Base-by-base conservation (phyloP, 2,113 vertebrate genomes). In the Agelaius tricolor region DNA sequence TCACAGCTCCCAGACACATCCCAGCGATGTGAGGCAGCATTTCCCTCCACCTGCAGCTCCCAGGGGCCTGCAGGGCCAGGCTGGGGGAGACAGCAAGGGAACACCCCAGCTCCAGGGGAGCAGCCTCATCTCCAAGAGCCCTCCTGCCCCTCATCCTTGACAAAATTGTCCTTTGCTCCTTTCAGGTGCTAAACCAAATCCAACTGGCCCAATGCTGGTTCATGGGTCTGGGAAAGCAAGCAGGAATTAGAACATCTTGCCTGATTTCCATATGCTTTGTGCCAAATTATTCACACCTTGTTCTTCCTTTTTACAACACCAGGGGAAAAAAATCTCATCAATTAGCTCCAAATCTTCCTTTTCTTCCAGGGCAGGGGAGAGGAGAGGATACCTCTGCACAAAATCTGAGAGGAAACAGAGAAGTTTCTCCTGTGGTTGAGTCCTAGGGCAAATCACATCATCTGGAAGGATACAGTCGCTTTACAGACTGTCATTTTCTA, bases 11-110 rank as follows among this genome's bases (percentile, higher is more conserved):
- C 15, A 5, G 66, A 61, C 57, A 68, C 37, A 85, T 39, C 51
- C 63, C 66, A 62, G 72, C 28, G 5, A 67, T n/a, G 75, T 1
- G 3, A 51, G 44, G 74, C 74, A 77, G 67, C 35, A 4, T 17
- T 87, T 73, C 77, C 58, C 82, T 91, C 54, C 87, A 88, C 81
- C 94, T 83, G 71, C 74, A 44, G 37, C 71, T 84, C 65, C 83
- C 86, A 59, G 69, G 35, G 78, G 33, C 39, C 61, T 21, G 37
- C 51, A 1, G 0, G 41, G 59, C 54, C 11, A 1, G 54, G 26
- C 77, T 33, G 46, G 1, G 76, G 5, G 49, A 20, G 52, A 39
- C 8, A 28, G 23, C 35, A 37, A 15, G 41, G 68, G 22, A 84
- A 43, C 35, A 35, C 0, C 55, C 69, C 67, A 43, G 62, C 39